A percentile compares a stretch with the other conserved stretches of the same genome.
These are phyloP conservation scores for Wasmannia auropunctata DNA, from an alignment of 1,140 invertebrate genomes.

Conservation along the genomic window DNA sequence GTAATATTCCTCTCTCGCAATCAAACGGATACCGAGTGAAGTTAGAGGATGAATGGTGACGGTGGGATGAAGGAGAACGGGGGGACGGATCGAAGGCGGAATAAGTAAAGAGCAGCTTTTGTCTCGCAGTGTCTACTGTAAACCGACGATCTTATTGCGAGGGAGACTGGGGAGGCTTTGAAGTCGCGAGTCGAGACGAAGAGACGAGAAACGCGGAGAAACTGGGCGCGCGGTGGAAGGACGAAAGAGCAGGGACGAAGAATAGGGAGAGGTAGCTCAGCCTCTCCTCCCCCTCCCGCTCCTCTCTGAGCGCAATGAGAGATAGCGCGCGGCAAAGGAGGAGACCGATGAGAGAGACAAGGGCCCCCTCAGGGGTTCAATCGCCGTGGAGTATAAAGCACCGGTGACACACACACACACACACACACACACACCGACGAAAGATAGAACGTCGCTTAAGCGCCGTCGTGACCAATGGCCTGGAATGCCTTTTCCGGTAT, in stretches of 20 bases:
- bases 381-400: conserved; percentile 72
- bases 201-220: conserved; percentile 29
- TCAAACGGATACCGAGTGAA: neutral
- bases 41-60: neutral
- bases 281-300: too few relatives aligned
- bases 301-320: neutral
- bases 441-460: conserved; percentile 79
- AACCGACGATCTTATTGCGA: conserved; percentile 77
- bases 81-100: conserved; percentile 5
- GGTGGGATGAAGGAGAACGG: neutral
- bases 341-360: conserved; percentile 50
- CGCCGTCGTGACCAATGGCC: conserved; percentile 75
- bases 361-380: conserved; percentile 61
- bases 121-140: conserved; percentile 65
- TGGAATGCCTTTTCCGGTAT: conserved; percentile 76
- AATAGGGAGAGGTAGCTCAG: conserved; percentile 9
- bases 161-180: conserved; percentile 66
- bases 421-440: conserved; percentile 61
- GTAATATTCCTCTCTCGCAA: conserved; percentile 8
- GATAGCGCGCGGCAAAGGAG: conserved; percentile 28
- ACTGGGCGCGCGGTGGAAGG: conserved; percentile 24
- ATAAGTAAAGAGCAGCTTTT: conserved; percentile 63
- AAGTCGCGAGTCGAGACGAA: conserved; percentile 66
- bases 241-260: neutral
- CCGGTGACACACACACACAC: conserved; percentile 66